Base-by-base conservation (phyloP, 2,113 vertebrate species). In the Peromyscus polionotus region DNA sequence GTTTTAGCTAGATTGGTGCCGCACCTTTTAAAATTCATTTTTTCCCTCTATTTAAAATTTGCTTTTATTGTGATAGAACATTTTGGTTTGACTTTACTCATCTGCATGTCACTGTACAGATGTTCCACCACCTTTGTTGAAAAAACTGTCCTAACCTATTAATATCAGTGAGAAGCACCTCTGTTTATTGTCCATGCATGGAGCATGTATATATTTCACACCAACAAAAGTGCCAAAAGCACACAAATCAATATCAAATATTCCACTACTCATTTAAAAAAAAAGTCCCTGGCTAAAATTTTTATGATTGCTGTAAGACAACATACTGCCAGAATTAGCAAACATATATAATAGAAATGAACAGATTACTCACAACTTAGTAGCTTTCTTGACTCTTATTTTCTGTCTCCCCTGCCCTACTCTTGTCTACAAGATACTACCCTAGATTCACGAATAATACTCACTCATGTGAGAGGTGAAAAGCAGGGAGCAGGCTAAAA, bases 371-470 rank as follows among this genome's bases (percentile, higher is more conserved):
- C 54, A 31, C 5, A 92, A 65, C 7, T 92, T 67, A 51, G 0
- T 26, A 92, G 9, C 17, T 45, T 86, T 92, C 14, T 51, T 72
- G 14, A 85, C 3, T 88, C 57, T n/a, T 75, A 26, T 79, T 83
- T 31, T 39, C 24, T 90, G 19, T 76, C 68, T 95, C 91, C 45
- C 33, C 26, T 42, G 42, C 17, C 5, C 45, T 6, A 48, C 45
- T 48, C 33, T 84, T 86, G n/a, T 54, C 39, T 94, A 33, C 22
- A 73, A 36, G 57, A 72, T 57, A 76, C 48, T 83, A 72, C 22
- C 67, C 77, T 89, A 95, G 65, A 94, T 79, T 97, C 91, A 72
- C 61, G 61, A 68, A 75, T n/a, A 42, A 93, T 67, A 95, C 45
- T 3, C n/a, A 83, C 5, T 95, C 61, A 77, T 84, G 67, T 79